Evolutionary conservation across 2,888 invertebrate genomes (phyloP).

Genomic region (Muschampia plurimacula): DNA sequence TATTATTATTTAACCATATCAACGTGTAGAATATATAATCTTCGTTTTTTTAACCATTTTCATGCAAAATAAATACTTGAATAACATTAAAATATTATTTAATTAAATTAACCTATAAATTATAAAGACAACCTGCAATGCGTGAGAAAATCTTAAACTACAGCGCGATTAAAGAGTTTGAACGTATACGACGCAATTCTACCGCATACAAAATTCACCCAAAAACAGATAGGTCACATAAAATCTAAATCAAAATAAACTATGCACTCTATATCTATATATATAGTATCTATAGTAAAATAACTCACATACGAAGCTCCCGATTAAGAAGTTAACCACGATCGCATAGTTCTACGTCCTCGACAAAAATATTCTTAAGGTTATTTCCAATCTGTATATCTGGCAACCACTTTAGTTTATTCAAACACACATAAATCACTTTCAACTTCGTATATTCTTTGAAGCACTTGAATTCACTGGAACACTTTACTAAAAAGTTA

Average conservation of each 20-base stretch:
- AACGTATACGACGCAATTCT: neutral
- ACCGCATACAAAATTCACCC: neutral
- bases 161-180: neutral
- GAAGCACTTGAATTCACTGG: constrained; percentile 26
- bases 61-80: too few species aligned
- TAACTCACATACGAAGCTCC: constrained; percentile 36
- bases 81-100: too few species aligned
- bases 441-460: constrained; percentile 27
- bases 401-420: constrained; percentile 38
- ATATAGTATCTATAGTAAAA: constrained; percentile 6
- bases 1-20: too few species aligned
- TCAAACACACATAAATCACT: constrained; percentile 28
- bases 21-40: too few species aligned
- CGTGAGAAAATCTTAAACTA: constrained; percentile 19
- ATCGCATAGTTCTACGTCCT: constrained; percentile 39
- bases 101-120: too few species aligned
- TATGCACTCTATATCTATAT: neutral
- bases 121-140: constrained; percentile 23
- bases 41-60: too few species aligned
- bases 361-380: constrained; percentile 44
- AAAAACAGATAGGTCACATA: neutral
- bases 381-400: constrained; percentile 42
- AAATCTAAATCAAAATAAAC: neutral
- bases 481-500: constrained; percentile 33
- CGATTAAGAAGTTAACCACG: constrained; percentile 33